These are phyloP conservation scores for Anguilla pacifica DNA, from an alignment of 2,797 vertebrate species.

Conservation along the genomic window DNA sequence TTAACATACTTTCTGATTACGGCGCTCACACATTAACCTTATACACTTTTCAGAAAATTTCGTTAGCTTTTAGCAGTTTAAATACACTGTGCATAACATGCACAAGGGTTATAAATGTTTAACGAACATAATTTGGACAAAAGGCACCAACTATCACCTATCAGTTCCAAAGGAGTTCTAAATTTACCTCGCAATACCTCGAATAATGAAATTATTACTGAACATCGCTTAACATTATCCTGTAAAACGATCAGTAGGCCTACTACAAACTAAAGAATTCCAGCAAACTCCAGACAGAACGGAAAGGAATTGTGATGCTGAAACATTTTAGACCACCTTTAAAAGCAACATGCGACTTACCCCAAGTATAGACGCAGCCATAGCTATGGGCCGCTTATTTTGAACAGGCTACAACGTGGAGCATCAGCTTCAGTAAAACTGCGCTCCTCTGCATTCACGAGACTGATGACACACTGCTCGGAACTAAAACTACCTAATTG, in stretches of 20 bases:
- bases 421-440: conserved; percentile 62
- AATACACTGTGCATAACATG: neutral
- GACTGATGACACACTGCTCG: conserved; percentile 81
- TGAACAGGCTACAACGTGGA: conserved; percentile 61
- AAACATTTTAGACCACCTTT: neutral
- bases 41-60: neutral
- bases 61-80: neutral
- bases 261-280: neutral
- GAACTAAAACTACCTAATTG: conserved; percentile 92
- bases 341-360: conserved; percentile 75
- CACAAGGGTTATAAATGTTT: no score
- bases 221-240: neutral
- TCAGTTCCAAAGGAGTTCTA: no score
- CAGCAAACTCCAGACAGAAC: neutral
- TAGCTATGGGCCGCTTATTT: conserved; percentile 83
- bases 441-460: conserved; percentile 80
- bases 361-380: conserved; percentile 99
- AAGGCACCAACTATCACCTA: no score
- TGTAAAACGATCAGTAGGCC: neutral
- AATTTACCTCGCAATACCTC: no score
- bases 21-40: neutral
- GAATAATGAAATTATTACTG: neutral
- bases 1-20: neutral
- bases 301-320: neutral
- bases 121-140: no score